Base-by-base conservation (phyloP, 2,797 vertebrate genomes). In the Adrianichthys oophorus region DNA sequence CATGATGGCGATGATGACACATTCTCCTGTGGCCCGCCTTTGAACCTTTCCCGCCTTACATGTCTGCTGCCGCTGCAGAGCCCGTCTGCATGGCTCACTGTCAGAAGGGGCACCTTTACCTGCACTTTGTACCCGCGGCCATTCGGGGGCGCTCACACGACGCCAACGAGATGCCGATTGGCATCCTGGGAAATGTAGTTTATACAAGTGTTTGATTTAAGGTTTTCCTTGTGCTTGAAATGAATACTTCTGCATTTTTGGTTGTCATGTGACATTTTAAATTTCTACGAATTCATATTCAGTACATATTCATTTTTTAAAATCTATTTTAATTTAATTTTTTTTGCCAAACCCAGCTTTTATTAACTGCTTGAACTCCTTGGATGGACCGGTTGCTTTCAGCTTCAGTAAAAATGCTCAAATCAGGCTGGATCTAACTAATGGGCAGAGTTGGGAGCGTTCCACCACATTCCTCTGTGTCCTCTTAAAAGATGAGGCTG, bases 171-270 rank as follows among this genome's bases (percentile, higher is more conserved):
- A 3, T 3, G 1, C 7, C n/a, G 21, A 1, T 59, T 21, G 23
- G 87, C 63, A 83, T 86, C 77, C 40, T 90, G 89, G 90, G 88
- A 87, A 24, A 2, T 55, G 87, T 45, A 83, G 89, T 90, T 59
- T 13, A 6, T 29, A 1, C 6, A 29, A 29, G 7, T 29, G 26
- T 29, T 7, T 29, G 7, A 1, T 29, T 29, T 6, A 29, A 29
- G 5, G 26, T 29, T 29, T 29, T 29, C 26, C 7, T 29, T 29
- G 1, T 1, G 26, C 7, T 29, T 29, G 5, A 29, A 29, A 6
- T 29, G 1, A 29, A 29, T 29, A 29, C 6, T 26, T 29, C 5
- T 29, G 26, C 5, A 29, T 6, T 7, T 29, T 7, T 29, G 26
- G 26, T 6, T 29, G 26, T 7, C 5, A 7, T 29, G 7, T 0